Conservation (phyloP, 2,888 invertebrate genomes). For the Phlogophora meticulosa region DNA sequence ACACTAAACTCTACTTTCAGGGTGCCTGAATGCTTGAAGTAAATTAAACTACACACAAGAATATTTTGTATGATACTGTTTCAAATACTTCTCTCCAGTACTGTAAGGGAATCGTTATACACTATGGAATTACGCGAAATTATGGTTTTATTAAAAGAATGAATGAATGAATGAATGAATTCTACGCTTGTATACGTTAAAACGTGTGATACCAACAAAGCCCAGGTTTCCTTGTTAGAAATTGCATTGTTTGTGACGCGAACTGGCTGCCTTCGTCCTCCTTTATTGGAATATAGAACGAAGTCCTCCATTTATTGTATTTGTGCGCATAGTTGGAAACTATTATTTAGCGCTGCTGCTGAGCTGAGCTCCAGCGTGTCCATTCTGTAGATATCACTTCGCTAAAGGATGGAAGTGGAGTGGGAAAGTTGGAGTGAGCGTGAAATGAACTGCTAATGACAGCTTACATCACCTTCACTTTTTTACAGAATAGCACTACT, state of each 20-base stretch:
- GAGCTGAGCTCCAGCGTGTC: too few species aligned
- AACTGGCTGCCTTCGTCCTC: slow-evolving; percentile 22
- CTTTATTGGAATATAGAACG: slow-evolving; percentile 50
- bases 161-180: too few species aligned
- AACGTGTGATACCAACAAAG: slow-evolving; percentile 39
- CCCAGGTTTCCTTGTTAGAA: slow-evolving; percentile 52
- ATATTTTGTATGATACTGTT: slow-evolving; percentile 23
- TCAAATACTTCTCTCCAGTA: slow-evolving; percentile 3
- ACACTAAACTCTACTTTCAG: slow-evolving; percentile 8
- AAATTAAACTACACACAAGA: slow-evolving; percentile 21
- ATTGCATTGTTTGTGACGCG: slow-evolving; percentile 49
- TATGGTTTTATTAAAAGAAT: too few species aligned
- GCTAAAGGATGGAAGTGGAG: not conserved
- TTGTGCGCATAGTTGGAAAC: not conserved
- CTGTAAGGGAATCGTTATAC: slow-evolving; percentile 19
- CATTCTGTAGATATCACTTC: too few species aligned
- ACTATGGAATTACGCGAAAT: too few species aligned
- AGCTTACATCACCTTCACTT: too few species aligned
- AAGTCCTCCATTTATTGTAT: slow-evolving; percentile 22
- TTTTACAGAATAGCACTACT: too few species aligned
- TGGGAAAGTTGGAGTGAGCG: too few species aligned
- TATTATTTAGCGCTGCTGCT: not conserved
- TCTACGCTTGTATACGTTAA: slow-evolving; percentile 12
- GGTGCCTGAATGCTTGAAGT: not conserved
- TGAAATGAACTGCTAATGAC: too few species aligned